Base-by-base conservation (phyloP, 2,113 vertebrate species). In the Dipodomys merriami region DNA sequence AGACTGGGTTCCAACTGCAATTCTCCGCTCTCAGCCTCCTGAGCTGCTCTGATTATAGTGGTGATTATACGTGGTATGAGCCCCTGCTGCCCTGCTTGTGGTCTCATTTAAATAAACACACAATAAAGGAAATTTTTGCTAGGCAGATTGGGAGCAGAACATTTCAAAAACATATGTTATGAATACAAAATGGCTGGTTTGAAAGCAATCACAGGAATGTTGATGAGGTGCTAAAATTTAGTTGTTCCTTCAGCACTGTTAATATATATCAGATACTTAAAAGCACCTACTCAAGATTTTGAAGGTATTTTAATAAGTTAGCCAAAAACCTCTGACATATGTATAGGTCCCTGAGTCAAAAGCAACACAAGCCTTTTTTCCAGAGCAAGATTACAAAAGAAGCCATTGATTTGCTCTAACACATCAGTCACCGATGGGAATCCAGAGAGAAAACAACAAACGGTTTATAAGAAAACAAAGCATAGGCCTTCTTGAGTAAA, bases 121-220 rank as follows among this genome's bases (percentile, higher is more conserved):
- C 78, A 96, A 83, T 84, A 88, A 95, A 86, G 86, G 86, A 93
- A 83, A 89, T 84, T 94, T 95, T 92, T 91, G 80, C 86, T 91
- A 93, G 65, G 71, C 77, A 95, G 78, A 90, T 44, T 83, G 67
- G 93, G 89, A 92, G 84, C 88, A 93, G 82, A 93, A 82, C 71
- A 92, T 83, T 94, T 94, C 88, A 94, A 91, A 97, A 83, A 44
- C 76, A 29, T 93, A 86, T 68, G 57, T 67, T 89, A 74, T 88
- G 91, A 96, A 94, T 95, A 96, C 81, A 96, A 95, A 97, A 95
- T 91, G 95, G 88, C 80, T 84, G 62, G 39, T 93, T 95, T 95
- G 95, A 91, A 94, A 88, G 77, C 68, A 95, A 49, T 86, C 69
- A 91, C 91, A 91, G 72, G 84, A 73, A 89, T 95, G 95, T 96